These are phyloP conservation scores for Trypoxylon attenuatum DNA, from an alignment of 2,888 invertebrate genomes.

Conservation along the genomic window DNA sequence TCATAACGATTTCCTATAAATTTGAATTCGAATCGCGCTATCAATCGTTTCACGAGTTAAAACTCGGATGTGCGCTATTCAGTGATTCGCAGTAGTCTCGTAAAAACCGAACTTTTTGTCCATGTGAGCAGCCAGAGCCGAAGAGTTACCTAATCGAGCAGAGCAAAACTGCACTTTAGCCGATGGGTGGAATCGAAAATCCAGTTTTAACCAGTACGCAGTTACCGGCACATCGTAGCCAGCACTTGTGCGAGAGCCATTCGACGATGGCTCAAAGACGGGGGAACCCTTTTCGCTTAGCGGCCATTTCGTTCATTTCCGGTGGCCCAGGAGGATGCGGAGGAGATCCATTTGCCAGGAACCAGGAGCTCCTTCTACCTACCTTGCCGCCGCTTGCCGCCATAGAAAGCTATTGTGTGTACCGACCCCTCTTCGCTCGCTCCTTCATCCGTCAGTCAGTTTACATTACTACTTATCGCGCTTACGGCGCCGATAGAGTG, in stretches of 20 bases:
- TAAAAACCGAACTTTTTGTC: too few species aligned
- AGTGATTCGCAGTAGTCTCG: too few species aligned
- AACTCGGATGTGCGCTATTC: too few species aligned
- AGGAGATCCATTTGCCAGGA: conserved; percentile 71
- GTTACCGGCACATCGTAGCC: conserved; percentile 41
- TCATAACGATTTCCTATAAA: too few species aligned
- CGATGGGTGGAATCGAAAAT: conserved; percentile 18
- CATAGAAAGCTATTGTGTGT: conserved; percentile 64
- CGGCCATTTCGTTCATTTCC: conserved; percentile 74
- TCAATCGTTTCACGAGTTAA: too few species aligned
- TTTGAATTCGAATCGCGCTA: too few species aligned
- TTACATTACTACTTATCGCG: conserved; percentile 68
- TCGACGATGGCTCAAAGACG: conserved; percentile 66
- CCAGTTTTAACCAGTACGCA: conserved; percentile 32
- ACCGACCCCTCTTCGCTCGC: conserved; percentile 46
- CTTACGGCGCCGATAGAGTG: conserved; percentile 23
- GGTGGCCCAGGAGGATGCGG: conserved; percentile 58
- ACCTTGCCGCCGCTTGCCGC: conserved; percentile 61
- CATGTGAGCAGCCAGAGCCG: too few species aligned
- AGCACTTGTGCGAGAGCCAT: conserved; percentile 44
- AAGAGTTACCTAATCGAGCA: too few species aligned
- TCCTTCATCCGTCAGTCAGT: conserved; percentile 63
- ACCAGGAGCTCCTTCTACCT: conserved; percentile 51
- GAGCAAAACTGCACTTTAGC: too few species aligned
- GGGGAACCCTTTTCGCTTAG: conserved; percentile 71